Evolutionary conservation across 2,797 vertebrate genomes (phyloP).

Genomic region (Argentina silus): DNA sequence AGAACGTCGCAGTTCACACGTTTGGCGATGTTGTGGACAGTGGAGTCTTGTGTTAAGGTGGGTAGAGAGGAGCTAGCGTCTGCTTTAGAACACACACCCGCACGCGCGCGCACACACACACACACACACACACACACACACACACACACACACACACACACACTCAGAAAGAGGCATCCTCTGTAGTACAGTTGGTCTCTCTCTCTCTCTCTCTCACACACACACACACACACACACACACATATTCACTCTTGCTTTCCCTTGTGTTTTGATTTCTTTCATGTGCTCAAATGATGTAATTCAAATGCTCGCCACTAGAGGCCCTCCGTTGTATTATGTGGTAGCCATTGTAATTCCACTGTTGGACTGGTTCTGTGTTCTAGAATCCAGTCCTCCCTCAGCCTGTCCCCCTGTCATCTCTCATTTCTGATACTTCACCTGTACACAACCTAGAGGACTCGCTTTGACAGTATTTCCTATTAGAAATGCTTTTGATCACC

Average conservation of each 20-base stretch:
- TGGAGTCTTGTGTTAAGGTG: slow-evolving; percentile 26
- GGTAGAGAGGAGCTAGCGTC: slow-evolving; percentile 14
- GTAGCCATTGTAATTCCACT: neutral
- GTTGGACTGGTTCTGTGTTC: neutral
- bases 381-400: neutral
- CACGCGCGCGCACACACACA: no score
- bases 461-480: neutral
- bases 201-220: no score
- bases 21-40: slow-evolving; percentile 12
- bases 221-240: neutral
- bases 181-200: no score
- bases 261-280: neutral
- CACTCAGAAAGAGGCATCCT: neutral
- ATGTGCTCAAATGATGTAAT: neutral
- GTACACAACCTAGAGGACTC: neutral
- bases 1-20: neutral
- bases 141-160: no score
- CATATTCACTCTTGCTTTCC: neutral
- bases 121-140: no score
- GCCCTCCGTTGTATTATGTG: neutral
- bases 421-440: neutral
- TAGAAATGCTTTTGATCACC: neutral
- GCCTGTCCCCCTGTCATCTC: neutral
- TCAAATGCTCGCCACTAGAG: neutral
- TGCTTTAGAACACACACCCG: neutral